Evolutionary conservation across 2,113 vertebrate genomes (phyloP).

Genomic region (Murina feae): DNA sequence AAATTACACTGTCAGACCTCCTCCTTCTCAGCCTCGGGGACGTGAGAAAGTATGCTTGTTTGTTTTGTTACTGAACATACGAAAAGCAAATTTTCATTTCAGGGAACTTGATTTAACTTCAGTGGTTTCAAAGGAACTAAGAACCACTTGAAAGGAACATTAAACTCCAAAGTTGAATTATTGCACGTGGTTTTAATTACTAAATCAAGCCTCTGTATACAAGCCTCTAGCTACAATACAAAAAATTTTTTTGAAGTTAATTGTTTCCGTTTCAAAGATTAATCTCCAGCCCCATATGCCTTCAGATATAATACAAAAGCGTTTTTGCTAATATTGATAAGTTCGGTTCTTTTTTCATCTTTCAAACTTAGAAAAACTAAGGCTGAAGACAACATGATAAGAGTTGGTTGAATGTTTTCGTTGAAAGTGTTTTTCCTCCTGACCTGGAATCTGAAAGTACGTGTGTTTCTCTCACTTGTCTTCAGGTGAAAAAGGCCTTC

Average conservation of each 20-base stretch:
- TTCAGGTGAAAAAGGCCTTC: constrained; percentile 97
- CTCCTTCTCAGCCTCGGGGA: not conserved
- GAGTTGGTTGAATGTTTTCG: not conserved
- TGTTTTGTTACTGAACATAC: not conserved
- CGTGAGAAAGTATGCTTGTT: not conserved
- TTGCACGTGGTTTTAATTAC: not conserved
- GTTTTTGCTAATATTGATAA: not conserved
- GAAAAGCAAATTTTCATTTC: not conserved
- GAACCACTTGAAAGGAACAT: not conserved
- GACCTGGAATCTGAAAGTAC: not conserved
- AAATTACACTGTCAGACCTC: fast-evolving
- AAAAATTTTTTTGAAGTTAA: not conserved
- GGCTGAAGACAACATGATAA: not conserved
- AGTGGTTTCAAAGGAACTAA: not conserved
- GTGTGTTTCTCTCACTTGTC: not conserved
- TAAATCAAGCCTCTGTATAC: not conserved
- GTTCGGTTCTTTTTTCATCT: not conserved
- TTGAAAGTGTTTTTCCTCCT: not conserved
- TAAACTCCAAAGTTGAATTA: not conserved
- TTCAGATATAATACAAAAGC: not conserved
- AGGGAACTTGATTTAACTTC: not conserved
- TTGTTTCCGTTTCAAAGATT: not conserved
- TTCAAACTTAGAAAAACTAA: not conserved
- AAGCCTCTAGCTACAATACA: not conserved
- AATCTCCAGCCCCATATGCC: not conserved